Evolutionary conservation across 2,797 vertebrate species (phyloP), one percentile per base, ranked within the genome.

Genomic region (Brachyrhaphis roseni): DNA sequence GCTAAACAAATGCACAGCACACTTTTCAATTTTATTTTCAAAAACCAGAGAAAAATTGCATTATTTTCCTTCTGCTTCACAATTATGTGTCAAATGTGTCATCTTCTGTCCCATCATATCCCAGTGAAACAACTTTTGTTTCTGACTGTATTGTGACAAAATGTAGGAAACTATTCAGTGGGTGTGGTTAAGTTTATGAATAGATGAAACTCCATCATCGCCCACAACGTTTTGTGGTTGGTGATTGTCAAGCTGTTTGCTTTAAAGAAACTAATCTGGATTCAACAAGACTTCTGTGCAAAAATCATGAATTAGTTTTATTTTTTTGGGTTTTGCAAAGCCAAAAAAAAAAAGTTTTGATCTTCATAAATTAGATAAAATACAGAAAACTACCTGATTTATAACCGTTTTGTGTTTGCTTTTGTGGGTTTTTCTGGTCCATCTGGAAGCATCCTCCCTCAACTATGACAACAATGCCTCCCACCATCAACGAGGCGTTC

Each of bases 381-480:
- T 1, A 71, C 5, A 73, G 20, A 76, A 26, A 23, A 51, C 11
- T 20, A 5, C 64, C 47, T 57, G 55, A 36, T 68, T 34, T 36
- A 39, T 36, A 34, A 74, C 45, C 34, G 16, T 47, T 59, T 7
- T 23, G 55, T 59, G 62, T 62, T n/a, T 82, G 26, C 10, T 77
- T 8, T 1, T 20, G 15, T 76, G 68, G 10, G 13, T 16, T 76
- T 13, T 53, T 59, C 16, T 20, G 57, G 51, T 84, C 75, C 70
- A 46, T 81, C 79, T 82, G 76, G 71, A 87, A 49, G 72, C 72
- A 11, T 20, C 76, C 36, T 83, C 55, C 66, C 20, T 62, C 36
- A 39, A 59, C 47, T 79, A 82, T 75, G 64, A 77, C n/a, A 79
- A 85, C 68, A 74, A 82, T 73, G 51, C 62, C 41, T 77, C 47